phyloP scores from a whole-genome alignment of 2,888 invertebrate species.

The Ametastegia equiseti region DNA sequence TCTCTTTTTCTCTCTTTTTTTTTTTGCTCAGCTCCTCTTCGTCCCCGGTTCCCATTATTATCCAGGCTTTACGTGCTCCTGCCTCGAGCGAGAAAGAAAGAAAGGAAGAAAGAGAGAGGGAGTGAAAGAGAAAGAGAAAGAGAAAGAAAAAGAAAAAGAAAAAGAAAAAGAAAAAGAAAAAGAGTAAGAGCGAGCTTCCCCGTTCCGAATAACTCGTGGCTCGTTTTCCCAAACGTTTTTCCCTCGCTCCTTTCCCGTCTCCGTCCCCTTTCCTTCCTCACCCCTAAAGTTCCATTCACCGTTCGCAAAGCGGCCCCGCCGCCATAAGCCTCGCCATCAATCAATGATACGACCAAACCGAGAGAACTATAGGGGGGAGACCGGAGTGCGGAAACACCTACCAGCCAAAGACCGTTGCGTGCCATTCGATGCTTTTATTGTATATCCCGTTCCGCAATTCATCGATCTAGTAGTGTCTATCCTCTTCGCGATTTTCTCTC shows the following conservation, averaged over 20 bases:
- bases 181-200: no score
- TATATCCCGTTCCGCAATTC: no score
- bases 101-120: background rate
- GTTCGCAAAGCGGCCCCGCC: conserved; percentile 40
- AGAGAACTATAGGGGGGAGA: background rate
- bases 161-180: background rate
- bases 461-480: no score
- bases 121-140: background rate
- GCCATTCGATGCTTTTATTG: conserved; percentile 1
- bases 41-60: conserved; percentile 48
- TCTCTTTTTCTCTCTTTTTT: background rate
- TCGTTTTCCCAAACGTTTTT: conserved; percentile 51
- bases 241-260: conserved; percentile 49
- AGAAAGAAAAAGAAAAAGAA: background rate
- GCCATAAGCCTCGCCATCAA: conserved; percentile 38
- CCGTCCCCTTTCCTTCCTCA: conserved; percentile 16
- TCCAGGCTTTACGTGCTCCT: conserved; percentile 56
- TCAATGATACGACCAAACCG: conserved; percentile 40
- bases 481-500: no score
- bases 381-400: background rate
- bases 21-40: background rate
- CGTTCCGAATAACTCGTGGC: conserved; percentile 51
- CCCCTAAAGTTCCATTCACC: conserved; percentile 32
- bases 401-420: background rate
- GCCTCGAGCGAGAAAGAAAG: conserved; percentile 21